These are phyloP conservation scores for Orchesellides sinensis DNA, from an alignment of 2,888 invertebrate species.

Conservation along the genomic window DNA sequence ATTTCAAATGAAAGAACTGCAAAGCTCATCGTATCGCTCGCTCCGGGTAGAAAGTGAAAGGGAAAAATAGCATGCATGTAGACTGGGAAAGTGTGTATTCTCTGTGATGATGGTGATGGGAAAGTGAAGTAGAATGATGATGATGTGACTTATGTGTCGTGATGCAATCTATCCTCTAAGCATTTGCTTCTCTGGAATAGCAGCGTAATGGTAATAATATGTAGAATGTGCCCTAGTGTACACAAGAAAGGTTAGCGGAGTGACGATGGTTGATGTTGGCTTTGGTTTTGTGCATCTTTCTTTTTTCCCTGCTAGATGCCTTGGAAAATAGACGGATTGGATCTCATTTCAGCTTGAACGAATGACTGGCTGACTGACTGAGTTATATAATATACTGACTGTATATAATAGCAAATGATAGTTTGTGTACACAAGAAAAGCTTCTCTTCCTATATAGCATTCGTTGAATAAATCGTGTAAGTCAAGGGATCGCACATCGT, in stretches of 20 bases:
- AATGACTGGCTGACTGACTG: conserved; percentile 2
- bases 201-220: background rate
- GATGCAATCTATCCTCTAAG: background rate
- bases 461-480: too few species aligned
- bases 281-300: background rate
- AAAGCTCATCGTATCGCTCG: conserved; percentile 11
- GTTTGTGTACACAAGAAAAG: background rate
- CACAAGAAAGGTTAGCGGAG: background rate
- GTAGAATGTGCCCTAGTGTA: too few species aligned
- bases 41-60: too few species aligned
- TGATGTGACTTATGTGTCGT: background rate
- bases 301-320: background rate
- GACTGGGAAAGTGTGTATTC: too few species aligned
- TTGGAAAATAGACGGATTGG: conserved; percentile 10
- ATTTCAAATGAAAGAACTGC: conserved; percentile 8
- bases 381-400: too few species aligned
- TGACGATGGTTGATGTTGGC: background rate
- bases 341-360: conserved; percentile 21
- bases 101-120: conserved; percentile 26
- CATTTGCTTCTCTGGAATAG: too few species aligned
- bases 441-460: background rate
- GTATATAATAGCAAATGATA: conserved; percentile 11
- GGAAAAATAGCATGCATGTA: background rate
- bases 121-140: conserved; percentile 6
- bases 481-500: too few species aligned